Percentiles rank a stretch among this genome's conserved stretches.
These are phyloP conservation scores for Oceanites oceanicus DNA, from an alignment of 2,113 vertebrate genomes.

Conservation along the genomic window DNA sequence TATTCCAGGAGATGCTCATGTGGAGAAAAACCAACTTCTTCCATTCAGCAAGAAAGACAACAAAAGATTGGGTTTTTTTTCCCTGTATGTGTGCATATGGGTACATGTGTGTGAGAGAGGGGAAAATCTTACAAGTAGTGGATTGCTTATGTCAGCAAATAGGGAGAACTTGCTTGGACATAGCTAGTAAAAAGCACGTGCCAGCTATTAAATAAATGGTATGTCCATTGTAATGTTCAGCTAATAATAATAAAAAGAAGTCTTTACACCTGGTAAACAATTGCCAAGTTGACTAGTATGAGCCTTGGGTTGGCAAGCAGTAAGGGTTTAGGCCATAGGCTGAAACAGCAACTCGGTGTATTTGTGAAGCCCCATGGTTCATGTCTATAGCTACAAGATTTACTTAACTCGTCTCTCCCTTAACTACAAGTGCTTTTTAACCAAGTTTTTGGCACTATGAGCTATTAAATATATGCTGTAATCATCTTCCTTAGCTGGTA, in stretches of 20 bases:
- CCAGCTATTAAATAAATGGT: background rate
- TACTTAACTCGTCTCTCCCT: background rate
- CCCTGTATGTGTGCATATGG: background rate
- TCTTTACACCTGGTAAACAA: background rate
- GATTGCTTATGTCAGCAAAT: background rate
- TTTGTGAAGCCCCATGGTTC: background rate
- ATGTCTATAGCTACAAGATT: background rate
- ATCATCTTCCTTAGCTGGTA: background rate
- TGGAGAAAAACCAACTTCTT: background rate
- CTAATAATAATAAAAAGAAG: background rate
- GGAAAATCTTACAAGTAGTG: background rate
- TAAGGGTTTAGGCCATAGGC: background rate
- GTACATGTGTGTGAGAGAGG: background rate
- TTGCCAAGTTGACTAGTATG: background rate
- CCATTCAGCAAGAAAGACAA: background rate
- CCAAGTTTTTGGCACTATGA: background rate
- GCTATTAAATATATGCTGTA: background rate
- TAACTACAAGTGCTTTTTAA: background rate
- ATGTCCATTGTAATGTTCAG: background rate
- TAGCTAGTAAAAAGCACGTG: background rate
- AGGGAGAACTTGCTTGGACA: background rate
- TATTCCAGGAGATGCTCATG: background rate
- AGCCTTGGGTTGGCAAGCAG: background rate
- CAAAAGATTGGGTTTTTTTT: background rate
- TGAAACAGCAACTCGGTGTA: background rate